Conservation (phyloP, 2,113 vertebrate species). For the Opisthocomus hoazin region DNA sequence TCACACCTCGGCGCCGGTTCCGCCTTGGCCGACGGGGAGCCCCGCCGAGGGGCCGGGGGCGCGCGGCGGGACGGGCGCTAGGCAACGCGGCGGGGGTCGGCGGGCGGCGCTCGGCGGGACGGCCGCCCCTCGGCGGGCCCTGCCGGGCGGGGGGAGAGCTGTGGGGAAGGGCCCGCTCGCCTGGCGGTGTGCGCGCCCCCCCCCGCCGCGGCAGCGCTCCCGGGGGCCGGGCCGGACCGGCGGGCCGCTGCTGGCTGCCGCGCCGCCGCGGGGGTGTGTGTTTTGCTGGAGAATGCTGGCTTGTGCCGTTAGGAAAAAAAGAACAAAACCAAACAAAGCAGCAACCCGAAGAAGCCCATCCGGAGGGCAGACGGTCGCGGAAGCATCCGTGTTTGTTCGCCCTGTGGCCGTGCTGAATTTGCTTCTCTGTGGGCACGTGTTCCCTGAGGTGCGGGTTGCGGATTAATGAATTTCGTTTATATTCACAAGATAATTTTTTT, state of each 20-base stretch:
- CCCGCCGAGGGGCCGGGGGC: neutral
- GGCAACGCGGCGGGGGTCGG: neutral
- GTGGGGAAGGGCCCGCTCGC: neutral
- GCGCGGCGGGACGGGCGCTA: neutral
- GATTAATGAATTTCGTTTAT: neutral
- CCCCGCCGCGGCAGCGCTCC: too few species aligned
- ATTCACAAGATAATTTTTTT: neutral
- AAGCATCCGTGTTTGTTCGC: neutral
- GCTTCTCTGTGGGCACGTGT: neutral
- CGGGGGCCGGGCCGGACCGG: too few species aligned
- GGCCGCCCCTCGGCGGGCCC: neutral
- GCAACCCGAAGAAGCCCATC: too few species aligned
- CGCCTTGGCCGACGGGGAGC: neutral
- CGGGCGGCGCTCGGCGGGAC: neutral
- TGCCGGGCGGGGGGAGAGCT: neutral
- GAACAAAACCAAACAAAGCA: neutral
- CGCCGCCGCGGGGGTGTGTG: neutral
- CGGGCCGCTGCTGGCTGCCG: neutral
- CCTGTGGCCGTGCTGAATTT: accelerated
- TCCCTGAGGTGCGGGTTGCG: neutral
- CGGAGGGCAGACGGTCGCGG: neutral
- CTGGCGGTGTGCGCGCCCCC: neutral
- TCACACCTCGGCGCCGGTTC: neutral
- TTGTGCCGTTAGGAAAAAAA: neutral
- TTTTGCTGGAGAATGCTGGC: neutral